phyloP scores from a whole-genome alignment of 2,113 vertebrate species.

The Thinocorus orbignyianus region DNA sequence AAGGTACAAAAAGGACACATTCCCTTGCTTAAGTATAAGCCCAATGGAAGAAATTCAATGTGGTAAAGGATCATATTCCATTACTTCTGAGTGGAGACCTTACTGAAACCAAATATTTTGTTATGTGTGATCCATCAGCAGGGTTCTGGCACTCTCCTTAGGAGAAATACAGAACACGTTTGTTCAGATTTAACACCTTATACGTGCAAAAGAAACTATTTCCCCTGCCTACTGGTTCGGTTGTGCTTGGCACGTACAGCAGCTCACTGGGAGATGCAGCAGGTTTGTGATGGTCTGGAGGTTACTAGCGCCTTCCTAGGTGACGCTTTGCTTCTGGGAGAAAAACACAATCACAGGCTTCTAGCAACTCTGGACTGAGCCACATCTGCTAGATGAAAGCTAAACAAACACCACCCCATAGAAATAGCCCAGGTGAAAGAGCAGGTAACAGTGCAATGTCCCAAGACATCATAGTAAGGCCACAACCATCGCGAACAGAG shows the following conservation, averaged over 20 bases:
- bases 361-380: neutral
- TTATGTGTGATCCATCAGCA: neutral
- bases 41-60: neutral
- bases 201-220: neutral
- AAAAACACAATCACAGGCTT: neutral
- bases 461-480: neutral
- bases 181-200: conserved; percentile 15
- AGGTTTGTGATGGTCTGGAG: neutral
- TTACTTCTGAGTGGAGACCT: neutral
- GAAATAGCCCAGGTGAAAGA: neutral
- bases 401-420: neutral
- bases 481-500: neutral
- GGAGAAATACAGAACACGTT: neutral
- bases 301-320: neutral
- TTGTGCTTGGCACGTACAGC: neutral
- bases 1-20: neutral
- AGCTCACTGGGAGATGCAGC: neutral
- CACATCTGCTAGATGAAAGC: neutral
- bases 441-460: neutral
- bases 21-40: neutral
- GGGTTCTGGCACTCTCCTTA: conserved; percentile 1
- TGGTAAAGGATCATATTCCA: neutral
- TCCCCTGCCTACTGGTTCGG: neutral
- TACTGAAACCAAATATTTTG: conserved; percentile 33
- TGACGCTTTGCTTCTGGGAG: neutral